A percentile compares a stretch with the other conserved stretches of the same genome.
Conservation (phyloP, 1,140 invertebrate species). For the Heliconius eleuchia region DNA sequence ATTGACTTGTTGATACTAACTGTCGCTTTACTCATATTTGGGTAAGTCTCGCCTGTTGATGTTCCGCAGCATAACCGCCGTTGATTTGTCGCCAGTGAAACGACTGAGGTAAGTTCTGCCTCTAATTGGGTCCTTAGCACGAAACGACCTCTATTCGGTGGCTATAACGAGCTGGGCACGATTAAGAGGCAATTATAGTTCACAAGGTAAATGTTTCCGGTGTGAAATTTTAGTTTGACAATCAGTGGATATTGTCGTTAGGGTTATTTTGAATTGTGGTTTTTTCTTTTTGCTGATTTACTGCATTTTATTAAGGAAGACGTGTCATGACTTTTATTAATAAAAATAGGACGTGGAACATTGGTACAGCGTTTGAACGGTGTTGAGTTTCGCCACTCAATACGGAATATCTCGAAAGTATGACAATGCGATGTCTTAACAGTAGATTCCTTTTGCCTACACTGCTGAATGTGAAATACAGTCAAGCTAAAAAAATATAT, state of each 20-base stretch:
- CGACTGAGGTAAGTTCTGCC: not conserved
- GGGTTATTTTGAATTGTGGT: not conserved
- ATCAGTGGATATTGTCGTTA: not conserved
- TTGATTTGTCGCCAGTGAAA: constrained; percentile 15
- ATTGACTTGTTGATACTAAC: constrained; percentile 23
- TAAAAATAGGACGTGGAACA: no score
- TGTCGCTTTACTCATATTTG: constrained; percentile 33
- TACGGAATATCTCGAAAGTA: no score
- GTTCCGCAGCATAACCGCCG: constrained; percentile 19
- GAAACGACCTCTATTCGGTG: not conserved
- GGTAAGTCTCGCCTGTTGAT: constrained; percentile 21
- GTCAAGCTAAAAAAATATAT: no score
- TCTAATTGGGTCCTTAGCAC: constrained; percentile 1
- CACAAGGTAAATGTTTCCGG: constrained; percentile 4
- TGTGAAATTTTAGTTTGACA: not conserved
- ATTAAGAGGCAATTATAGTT: constrained; percentile 1
- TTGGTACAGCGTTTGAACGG: no score
- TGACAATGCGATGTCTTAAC: no score
- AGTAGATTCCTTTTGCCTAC: no score
- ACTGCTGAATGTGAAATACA: no score
- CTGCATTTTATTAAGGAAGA: no score
- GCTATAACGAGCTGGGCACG: not conserved
- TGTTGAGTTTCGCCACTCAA: no score
- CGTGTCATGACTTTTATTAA: no score
- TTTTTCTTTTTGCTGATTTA: no score